Evolutionary conservation across 1,140 invertebrate genomes (phyloP).

Genomic region (Reticulitermes speratus): DNA sequence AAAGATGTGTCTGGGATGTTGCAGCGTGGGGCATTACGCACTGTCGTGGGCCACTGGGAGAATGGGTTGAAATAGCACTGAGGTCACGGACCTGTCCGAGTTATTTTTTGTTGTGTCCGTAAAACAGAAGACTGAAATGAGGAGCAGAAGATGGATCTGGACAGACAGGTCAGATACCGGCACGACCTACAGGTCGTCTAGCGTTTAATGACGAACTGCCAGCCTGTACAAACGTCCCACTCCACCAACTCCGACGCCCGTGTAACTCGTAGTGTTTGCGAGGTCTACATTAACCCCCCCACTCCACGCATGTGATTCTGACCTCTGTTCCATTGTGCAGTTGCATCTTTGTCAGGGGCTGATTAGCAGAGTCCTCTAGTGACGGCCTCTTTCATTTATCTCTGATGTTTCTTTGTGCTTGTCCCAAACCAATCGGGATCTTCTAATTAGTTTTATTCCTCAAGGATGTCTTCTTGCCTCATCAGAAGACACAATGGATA

Average conservation of each 20-base stretch:
- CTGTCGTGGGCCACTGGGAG: no score
- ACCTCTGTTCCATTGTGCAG: background rate
- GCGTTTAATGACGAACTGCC: no score
- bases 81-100: no score
- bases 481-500: background rate
- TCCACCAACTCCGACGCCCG: background rate
- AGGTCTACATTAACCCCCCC: background rate
- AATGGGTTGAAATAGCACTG: no score
- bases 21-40: no score
- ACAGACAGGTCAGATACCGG: no score
- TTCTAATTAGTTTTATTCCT: conserved; percentile 14
- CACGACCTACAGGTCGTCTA: no score
- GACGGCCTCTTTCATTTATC: conserved; percentile 12
- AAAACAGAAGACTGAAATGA: no score
- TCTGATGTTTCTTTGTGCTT: conserved; percentile 11
- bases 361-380: conserved; percentile 10
- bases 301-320: background rate
- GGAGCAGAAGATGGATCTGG: no score
- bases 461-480: background rate
- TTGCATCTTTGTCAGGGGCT: background rate
- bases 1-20: no score
- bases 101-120: no score
- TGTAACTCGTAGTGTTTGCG: background rate
- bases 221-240: background rate
- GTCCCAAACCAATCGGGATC: background rate